Conservation (phyloP, 2,113 vertebrate species). For the Elanus axillaris region DNA sequence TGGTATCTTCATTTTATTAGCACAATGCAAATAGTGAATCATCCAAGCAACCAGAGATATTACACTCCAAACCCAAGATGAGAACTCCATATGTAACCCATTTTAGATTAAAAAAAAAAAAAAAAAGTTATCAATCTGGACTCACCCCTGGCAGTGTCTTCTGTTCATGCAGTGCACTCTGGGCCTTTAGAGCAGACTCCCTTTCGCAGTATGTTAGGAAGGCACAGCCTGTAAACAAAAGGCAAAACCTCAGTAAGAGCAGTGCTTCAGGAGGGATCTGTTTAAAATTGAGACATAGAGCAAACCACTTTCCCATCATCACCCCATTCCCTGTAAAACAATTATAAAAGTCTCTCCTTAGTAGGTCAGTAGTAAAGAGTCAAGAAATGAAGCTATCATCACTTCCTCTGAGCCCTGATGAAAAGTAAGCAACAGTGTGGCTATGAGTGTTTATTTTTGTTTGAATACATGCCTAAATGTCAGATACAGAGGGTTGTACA, state of each 20-base stretch:
- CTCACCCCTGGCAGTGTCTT: constrained; percentile 84
- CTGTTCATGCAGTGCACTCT: constrained; percentile 83
- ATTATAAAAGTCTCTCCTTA: not conserved
- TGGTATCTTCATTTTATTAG: not conserved
- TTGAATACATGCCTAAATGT: not conserved
- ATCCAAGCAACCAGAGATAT: not conserved
- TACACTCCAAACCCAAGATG: not conserved
- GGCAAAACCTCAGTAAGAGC: not conserved
- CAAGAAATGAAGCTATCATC: not conserved
- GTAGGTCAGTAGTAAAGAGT: not conserved
- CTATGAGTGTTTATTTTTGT: not conserved
- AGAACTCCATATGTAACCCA: not conserved
- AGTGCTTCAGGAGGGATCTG: not conserved
- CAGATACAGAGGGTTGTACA: not conserved
- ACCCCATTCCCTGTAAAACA: not conserved
- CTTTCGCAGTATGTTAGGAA: constrained; percentile 85
- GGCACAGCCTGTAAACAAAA: constrained; percentile 76
- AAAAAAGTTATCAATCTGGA: not conserved
- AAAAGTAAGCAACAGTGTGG: not conserved
- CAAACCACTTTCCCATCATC: not conserved
- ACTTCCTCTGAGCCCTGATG: not conserved
- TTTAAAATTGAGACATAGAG: not conserved
- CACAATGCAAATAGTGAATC: not conserved
- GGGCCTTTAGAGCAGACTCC: constrained; percentile 83
- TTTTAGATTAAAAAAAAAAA: not conserved